Evolutionary conservation across 2,113 vertebrate species (phyloP).

Genomic region (Antechinus stuartii): DNA sequence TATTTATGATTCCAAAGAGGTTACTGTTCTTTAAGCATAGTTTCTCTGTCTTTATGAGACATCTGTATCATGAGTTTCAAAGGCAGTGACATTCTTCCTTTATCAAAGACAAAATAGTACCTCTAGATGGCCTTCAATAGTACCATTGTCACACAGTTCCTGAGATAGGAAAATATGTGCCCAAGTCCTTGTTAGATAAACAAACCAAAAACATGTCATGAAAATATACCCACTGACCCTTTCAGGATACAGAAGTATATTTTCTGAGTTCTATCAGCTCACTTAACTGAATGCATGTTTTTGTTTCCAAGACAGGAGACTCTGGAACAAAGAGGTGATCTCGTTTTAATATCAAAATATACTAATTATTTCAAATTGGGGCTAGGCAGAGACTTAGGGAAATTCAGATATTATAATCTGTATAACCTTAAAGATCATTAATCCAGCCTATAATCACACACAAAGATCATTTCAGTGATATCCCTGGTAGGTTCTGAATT

Average conservation of each 20-base stretch:
- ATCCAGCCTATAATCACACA: neutral
- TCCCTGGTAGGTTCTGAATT: neutral
- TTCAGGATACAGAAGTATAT: neutral
- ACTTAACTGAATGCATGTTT: neutral
- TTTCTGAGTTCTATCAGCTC: neutral
- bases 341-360: neutral
- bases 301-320: neutral
- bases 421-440: neutral
- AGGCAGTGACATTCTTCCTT: neutral
- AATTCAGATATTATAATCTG: neutral
- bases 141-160: accelerated
- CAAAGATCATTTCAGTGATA: neutral
- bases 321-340: neutral
- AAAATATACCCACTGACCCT: neutral
- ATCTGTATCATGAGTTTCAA: neutral
- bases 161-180: neutral
- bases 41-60: neutral
- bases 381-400: neutral
- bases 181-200: accelerated
- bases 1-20: neutral
- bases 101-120: constrained; percentile 8
- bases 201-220: accelerated
- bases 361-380: neutral
- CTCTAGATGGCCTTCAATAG: neutral
- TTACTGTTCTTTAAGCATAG: neutral